phyloP scores from a whole-genome alignment of 2,888 invertebrate species.

The Sphaerophoria taeniata region DNA sequence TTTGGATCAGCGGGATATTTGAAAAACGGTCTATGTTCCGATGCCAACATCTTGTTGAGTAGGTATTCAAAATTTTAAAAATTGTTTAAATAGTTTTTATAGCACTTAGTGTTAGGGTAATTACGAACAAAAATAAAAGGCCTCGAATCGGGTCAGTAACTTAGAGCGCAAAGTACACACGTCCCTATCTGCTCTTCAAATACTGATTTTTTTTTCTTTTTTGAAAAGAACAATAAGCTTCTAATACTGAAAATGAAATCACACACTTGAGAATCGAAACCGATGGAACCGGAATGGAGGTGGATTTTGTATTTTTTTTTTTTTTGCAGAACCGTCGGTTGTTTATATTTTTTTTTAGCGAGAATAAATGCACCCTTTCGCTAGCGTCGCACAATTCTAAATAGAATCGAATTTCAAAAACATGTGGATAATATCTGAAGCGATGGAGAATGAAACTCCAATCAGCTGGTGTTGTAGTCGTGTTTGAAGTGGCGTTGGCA shows the following conservation, averaged over 20 bases:
- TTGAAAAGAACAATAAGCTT: neutral
- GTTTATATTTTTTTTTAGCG: slow-evolving; percentile 16
- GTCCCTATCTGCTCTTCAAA: neutral
- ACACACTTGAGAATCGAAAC: slow-evolving; percentile 3
- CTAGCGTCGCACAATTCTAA: slow-evolving; percentile 59
- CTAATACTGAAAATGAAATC: neutral
- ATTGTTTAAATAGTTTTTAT: neutral
- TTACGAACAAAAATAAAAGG: neutral
- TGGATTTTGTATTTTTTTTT: slow-evolving; percentile 25
- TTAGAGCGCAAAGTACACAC: neutral
- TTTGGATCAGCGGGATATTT: slow-evolving; percentile 70
- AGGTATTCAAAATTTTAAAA: neutral
- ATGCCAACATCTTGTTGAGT: slow-evolving; percentile 48
- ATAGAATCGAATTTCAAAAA: slow-evolving; percentile 55
- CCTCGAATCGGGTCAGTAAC: slow-evolving; percentile 18
- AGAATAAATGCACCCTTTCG: slow-evolving; percentile 59
- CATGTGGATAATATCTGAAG: slow-evolving; percentile 66
- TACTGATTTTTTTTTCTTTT: neutral
- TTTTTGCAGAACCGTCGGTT: neutral
- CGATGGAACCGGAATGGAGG: neutral
- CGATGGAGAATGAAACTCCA: slow-evolving; percentile 12
- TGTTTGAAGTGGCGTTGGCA: neutral
- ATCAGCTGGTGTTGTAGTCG: slow-evolving; percentile 36
- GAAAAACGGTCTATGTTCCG: slow-evolving; percentile 64
- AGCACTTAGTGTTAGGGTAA: neutral